Conservation (phyloP, 2,113 vertebrate species). For the Haliaeetus leucogaster region DNA sequence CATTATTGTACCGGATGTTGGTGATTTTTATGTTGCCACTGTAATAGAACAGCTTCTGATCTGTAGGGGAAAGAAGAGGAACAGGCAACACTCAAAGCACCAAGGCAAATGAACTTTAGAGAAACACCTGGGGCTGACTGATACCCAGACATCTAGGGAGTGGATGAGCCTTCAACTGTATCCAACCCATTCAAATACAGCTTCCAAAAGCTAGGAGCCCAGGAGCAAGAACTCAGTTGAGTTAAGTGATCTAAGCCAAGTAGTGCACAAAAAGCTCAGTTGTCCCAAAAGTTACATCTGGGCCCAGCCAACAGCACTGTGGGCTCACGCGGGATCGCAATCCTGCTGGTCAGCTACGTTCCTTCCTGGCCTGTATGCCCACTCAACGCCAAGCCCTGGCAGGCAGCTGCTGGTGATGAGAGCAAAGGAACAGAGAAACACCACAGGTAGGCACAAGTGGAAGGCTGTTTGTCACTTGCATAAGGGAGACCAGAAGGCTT, state of each 20-base stretch:
- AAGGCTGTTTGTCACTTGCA: neutral
- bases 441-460: neutral
- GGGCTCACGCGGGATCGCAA: neutral
- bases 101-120: neutral
- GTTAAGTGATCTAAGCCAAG: neutral
- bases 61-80: slow-evolving; percentile 56
- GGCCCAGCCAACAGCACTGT: neutral
- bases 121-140: neutral
- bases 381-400: neutral
- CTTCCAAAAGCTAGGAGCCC: neutral
- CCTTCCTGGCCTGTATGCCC: neutral
- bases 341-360: neutral
- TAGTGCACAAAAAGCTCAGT: neutral
- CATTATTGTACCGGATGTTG: slow-evolving; percentile 56
- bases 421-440: neutral
- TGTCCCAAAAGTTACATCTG: neutral
- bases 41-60: slow-evolving; percentile 71
- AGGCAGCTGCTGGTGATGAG: neutral
- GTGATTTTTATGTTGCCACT: slow-evolving; percentile 63
- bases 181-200: neutral
- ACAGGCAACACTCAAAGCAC: neutral
- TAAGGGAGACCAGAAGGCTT: neutral
- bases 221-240: neutral
- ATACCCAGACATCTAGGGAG: neutral
- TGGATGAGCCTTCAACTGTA: neutral